phyloP scores from a whole-genome alignment of 2,113 vertebrate species.

The Psammodynastes pulverulentus region DNA sequence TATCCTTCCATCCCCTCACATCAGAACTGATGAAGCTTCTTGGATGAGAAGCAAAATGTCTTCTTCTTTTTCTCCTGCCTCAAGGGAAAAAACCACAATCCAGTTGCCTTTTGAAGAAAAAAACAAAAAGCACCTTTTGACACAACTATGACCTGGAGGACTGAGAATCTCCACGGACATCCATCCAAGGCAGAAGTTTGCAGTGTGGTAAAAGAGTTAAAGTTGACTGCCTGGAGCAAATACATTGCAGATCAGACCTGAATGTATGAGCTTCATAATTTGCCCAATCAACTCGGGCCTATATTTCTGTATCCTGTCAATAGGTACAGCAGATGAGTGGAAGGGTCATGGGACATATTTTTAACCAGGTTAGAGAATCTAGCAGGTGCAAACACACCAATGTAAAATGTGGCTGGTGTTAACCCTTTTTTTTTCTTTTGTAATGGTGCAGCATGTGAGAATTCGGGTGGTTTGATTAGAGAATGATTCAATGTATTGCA shows the following conservation, averaged over 20 bases:
- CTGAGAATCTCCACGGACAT: background rate
- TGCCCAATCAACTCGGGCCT: background rate
- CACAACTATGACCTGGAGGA: background rate
- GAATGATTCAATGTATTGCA: background rate
- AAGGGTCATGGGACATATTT: background rate
- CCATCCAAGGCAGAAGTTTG: background rate
- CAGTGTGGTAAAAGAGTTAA: background rate
- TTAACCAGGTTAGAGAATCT: background rate
- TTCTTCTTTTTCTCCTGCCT: background rate
- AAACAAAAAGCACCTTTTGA: background rate
- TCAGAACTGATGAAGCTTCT: background rate
- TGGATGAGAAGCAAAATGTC: background rate
- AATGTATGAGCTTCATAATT: background rate
- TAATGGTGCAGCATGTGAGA: background rate
- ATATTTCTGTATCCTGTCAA: background rate
- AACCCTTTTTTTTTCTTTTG: background rate
- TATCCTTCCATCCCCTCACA: background rate
- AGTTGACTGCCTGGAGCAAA: background rate
- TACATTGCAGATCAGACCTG: background rate
- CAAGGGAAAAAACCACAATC: background rate
- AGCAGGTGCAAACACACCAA: background rate
- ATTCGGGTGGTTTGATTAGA: background rate
- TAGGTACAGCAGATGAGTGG: background rate
- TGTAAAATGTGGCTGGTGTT: background rate
- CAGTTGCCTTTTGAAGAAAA: background rate